Conservation (phyloP, 2,113 vertebrate genomes). For the Hippolais icterina region DNA sequence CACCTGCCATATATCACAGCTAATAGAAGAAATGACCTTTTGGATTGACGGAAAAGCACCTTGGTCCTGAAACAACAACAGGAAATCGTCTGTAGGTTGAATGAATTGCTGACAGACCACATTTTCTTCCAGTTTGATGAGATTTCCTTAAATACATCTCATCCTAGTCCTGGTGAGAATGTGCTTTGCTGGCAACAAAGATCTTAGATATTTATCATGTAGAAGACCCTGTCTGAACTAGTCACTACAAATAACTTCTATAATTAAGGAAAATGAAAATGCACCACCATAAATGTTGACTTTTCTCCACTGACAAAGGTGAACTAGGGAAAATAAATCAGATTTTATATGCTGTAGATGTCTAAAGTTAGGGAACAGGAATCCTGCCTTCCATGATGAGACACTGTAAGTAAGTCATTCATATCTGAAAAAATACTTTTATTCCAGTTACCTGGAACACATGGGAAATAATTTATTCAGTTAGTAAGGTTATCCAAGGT, state of each 20-base stretch:
- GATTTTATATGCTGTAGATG: background rate
- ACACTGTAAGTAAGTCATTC: background rate
- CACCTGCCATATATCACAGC: background rate
- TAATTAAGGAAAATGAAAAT: background rate
- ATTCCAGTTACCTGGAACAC: background rate
- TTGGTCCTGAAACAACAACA: background rate
- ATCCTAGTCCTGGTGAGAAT: background rate
- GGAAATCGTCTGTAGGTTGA: background rate
- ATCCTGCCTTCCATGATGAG: background rate
- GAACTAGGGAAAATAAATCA: background rate
- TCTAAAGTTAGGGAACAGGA: background rate
- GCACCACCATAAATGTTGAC: fast-evolving
- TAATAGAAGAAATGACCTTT: background rate
- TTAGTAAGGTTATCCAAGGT: background rate
- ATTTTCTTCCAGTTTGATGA: background rate
- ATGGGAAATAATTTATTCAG: background rate
- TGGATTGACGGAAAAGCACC: background rate
- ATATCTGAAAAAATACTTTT: background rate
- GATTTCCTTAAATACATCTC: background rate
- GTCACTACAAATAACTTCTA: background rate
- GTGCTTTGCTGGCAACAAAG: background rate
- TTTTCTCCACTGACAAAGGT: background rate
- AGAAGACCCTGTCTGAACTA: background rate
- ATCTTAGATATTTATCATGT: background rate
- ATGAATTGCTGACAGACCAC: background rate